Percentiles rank a stretch among this genome's conserved stretches.
phyloP scores from a whole-genome alignment of 2,113 vertebrate species.

The Phalacrocorax pelagicus region DNA sequence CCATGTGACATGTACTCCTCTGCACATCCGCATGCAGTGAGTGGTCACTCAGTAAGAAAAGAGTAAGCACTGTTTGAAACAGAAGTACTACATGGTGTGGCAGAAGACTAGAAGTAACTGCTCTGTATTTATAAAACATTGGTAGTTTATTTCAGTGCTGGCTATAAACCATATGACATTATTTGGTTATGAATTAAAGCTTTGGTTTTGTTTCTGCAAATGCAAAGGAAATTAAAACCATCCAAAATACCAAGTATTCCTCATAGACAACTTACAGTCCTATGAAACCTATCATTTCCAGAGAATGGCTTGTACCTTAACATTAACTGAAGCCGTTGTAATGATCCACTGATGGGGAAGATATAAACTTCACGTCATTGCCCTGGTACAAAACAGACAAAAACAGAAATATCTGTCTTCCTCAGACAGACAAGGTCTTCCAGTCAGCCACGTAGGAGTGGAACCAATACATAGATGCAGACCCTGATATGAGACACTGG shows the following conservation, averaged over 20 bases:
- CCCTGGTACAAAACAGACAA: background rate
- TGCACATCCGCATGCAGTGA: rapidly evolving
- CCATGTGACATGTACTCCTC: background rate
- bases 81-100: background rate
- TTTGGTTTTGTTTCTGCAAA: background rate
- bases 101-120: background rate
- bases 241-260: background rate
- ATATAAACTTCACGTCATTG: background rate
- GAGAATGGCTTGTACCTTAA: background rate
- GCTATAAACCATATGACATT: background rate
- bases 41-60: background rate
- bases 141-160: background rate
- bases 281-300: background rate
- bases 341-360: background rate
- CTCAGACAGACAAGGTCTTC: background rate
- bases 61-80: background rate
- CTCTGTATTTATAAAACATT: background rate
- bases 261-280: background rate
- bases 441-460: background rate
- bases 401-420: background rate
- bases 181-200: background rate
- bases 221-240: background rate
- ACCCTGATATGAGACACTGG: background rate
- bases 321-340: background rate
- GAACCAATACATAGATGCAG: background rate